Evolutionary conservation across 2,888 invertebrate species (phyloP).

Genomic region (Leptopilina myrica): DNA sequence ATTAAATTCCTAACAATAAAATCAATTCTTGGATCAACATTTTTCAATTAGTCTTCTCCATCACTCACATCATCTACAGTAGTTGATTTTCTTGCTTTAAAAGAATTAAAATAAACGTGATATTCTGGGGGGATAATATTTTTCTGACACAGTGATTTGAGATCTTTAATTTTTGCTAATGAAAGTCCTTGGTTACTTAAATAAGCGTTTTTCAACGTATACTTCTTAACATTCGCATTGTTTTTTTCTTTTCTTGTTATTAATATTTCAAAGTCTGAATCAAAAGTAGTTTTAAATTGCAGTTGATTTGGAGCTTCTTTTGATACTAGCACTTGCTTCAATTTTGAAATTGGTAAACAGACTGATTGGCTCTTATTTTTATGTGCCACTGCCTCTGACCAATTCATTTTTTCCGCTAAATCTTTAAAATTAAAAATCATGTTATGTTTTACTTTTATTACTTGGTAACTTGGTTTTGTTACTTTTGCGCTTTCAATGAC

Average conservation of each 20-base stretch:
- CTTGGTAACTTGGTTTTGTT: constrained; percentile 40
- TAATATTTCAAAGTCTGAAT: constrained; percentile 27
- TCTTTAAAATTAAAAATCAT: constrained; percentile 45
- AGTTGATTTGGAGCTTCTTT: constrained; percentile 9
- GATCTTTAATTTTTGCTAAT: constrained; percentile 9
- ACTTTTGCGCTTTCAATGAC: constrained; percentile 38
- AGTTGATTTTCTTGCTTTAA: background rate
- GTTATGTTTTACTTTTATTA: constrained; percentile 31
- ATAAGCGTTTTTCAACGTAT: constrained; percentile 23
- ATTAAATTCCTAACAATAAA: background rate
- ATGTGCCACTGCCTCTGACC: constrained; percentile 25
- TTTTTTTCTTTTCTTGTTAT: constrained; percentile 30
- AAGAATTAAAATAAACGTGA: background rate
- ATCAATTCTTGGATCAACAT: background rate
- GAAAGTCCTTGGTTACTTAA: constrained; percentile 30
- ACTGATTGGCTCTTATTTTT: background rate
- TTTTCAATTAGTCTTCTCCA: background rate
- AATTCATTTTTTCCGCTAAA: constrained; percentile 33
- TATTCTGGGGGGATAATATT: constrained; percentile 14
- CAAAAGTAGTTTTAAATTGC: constrained; percentile 21
- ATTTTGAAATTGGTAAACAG: constrained; percentile 19
- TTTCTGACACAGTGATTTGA: constrained; percentile 10
- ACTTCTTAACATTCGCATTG: constrained; percentile 28
- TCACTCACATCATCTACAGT: background rate
- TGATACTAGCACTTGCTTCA: constrained; percentile 26